These are phyloP conservation scores for Cichlasoma orientale DNA, from an alignment of 2,797 vertebrate species.

Conservation along the genomic window DNA sequence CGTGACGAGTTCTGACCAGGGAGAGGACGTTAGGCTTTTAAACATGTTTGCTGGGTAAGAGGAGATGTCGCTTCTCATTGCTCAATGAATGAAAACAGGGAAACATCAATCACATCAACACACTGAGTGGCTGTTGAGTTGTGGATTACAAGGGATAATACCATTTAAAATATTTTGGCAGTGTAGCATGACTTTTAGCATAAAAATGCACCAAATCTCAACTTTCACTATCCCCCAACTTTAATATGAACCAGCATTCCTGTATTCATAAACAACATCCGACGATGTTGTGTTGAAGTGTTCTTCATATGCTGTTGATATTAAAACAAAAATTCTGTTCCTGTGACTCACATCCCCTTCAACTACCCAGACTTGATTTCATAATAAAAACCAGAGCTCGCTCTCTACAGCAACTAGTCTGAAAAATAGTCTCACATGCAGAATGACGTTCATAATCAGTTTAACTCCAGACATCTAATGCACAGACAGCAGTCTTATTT, in stretches of 20 bases:
- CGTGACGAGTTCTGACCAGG: neutral
- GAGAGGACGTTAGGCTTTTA: too few species aligned
- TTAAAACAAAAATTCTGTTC: conserved; percentile 10
- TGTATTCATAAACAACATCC: conserved; percentile 6
- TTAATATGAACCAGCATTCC: conserved; percentile 20
- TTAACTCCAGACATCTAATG: conserved; percentile 40
- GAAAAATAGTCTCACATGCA: conserved; percentile 19
- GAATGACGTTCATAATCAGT: conserved; percentile 24
- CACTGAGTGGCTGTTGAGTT: neutral
- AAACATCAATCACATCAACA: neutral
- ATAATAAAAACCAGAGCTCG: neutral
- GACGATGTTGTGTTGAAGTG: neutral
- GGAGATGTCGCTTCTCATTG: neutral
- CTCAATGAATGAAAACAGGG: neutral
- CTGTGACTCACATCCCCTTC: conserved; percentile 22
- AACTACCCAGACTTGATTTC: conserved; percentile 34
- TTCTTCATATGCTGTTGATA: conserved; percentile 14
- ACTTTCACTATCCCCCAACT: neutral
- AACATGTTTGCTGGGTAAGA: neutral
- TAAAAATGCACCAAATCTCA: neutral
- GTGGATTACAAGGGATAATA: neutral
- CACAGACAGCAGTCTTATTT: conserved; percentile 30
- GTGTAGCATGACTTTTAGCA: neutral
- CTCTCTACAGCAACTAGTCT: conserved; percentile 9
- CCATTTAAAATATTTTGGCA: neutral